phyloP scores from a whole-genome alignment of 2,888 invertebrate genomes.

The Listrodromus nycthemerus region DNA sequence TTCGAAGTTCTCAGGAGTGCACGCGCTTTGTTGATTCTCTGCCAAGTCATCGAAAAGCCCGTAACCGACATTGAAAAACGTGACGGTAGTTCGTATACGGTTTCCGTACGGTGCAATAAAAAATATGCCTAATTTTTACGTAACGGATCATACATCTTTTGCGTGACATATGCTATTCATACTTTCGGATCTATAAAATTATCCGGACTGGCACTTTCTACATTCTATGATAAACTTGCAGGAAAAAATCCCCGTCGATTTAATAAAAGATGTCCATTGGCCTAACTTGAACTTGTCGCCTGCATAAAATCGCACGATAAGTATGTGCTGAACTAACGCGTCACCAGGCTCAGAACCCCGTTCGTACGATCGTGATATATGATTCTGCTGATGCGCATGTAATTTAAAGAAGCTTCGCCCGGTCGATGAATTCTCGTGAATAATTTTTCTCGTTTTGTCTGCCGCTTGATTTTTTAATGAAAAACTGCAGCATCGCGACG shows the following conservation, averaged over 20 bases:
- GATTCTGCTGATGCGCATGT: conserved; percentile 28
- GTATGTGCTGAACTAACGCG: conserved; percentile 14
- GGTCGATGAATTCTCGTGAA: background rate
- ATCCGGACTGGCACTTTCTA: background rate
- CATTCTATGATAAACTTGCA: background rate
- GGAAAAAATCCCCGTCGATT: background rate
- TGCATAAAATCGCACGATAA: conserved; percentile 18
- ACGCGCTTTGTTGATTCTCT: background rate
- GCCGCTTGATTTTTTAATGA: background rate
- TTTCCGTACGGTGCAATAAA: background rate
- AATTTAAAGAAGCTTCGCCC: background rate
- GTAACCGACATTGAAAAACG: background rate
- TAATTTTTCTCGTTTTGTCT: conserved; percentile 4
- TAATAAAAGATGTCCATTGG: background rate
- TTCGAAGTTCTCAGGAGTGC: background rate
- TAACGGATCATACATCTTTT: too few species aligned
- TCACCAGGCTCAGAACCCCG: conserved; percentile 6
- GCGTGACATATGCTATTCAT: too few species aligned
- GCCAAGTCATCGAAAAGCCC: background rate
- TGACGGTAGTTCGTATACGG: background rate
- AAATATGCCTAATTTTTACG: background rate
- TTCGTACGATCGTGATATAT: conserved; percentile 37
- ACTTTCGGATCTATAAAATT: too few species aligned
- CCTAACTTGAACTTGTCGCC: conserved; percentile 7
- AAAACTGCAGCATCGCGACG: background rate